Conservation (phyloP, 2,888 invertebrate genomes). For the Drosophila cracens region DNA sequence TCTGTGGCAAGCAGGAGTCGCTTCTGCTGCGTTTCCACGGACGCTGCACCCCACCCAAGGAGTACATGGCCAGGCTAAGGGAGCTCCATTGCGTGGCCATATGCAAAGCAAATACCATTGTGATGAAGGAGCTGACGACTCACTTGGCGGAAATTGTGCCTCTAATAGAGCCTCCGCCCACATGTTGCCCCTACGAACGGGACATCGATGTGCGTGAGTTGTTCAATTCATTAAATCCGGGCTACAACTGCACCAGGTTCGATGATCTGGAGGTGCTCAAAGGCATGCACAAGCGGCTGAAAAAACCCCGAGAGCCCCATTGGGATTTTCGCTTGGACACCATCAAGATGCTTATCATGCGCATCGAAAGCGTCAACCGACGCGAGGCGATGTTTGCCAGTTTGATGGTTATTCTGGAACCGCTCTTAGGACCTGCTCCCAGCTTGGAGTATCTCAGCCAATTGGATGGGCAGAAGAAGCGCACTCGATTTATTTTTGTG, state of each 20-base stretch:
- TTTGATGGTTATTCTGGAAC: slow-evolving; percentile 26
- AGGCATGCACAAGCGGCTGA: slow-evolving; percentile 45
- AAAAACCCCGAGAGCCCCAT: slow-evolving; percentile 64
- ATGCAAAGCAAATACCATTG: slow-evolving; percentile 44
- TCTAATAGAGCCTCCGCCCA: slow-evolving; percentile 44
- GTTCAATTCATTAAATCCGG: slow-evolving; percentile 61
- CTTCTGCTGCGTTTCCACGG: slow-evolving; percentile 69
- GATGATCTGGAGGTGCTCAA: slow-evolving; percentile 68
- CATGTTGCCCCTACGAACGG: slow-evolving; percentile 64
- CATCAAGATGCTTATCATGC: slow-evolving; percentile 55
- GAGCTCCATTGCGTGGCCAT: slow-evolving; percentile 51
- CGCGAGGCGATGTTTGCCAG: slow-evolving; percentile 48
- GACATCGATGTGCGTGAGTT: slow-evolving; percentile 61
- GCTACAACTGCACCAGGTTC: slow-evolving; percentile 63
- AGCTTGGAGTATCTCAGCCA: slow-evolving; percentile 35
- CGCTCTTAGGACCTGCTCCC: slow-evolving; percentile 33
- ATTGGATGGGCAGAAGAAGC: slow-evolving; percentile 59
- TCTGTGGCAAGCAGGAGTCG: slow-evolving; percentile 62
- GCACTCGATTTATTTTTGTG: slow-evolving; percentile 70
- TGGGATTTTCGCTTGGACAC: slow-evolving; percentile 64
- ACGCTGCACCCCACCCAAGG: slow-evolving; percentile 62
- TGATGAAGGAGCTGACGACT: slow-evolving; percentile 40
- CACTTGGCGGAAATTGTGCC: slow-evolving; percentile 54
- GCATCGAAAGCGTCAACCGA: slow-evolving; percentile 25
- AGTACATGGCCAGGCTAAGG: slow-evolving; percentile 61